A percentile compares a stretch with the other conserved stretches of the same genome.
Conservation (phyloP, 2,113 vertebrate species). For the Istiophorus platypterus region DNA sequence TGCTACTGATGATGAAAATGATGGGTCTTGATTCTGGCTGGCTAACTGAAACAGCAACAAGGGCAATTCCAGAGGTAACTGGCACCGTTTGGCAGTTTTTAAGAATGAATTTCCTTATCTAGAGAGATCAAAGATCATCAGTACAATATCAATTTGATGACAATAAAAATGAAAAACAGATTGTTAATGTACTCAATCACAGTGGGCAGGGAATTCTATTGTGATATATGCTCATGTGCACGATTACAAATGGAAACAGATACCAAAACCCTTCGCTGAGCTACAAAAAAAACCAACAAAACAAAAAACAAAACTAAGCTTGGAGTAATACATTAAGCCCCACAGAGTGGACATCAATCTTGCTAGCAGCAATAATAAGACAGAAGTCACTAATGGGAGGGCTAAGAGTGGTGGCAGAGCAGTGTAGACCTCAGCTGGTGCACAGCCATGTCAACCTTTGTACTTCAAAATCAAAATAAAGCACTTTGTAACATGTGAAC, state of each 20-base stretch:
- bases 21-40: not conserved
- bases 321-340: not conserved
- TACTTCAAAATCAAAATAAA: not conserved
- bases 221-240: not conserved
- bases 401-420: not conserved
- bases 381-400: conserved; percentile 16
- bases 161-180: not conserved
- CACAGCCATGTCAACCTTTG: not conserved
- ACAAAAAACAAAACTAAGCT: too few species aligned
- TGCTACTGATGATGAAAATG: not conserved
- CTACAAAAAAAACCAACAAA: too few species aligned
- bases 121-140: not conserved
- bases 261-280: not conserved
- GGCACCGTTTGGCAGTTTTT: not conserved
- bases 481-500: not conserved
- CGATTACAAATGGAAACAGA: not conserved
- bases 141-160: not conserved
- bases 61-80: not conserved
- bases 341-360: not conserved
- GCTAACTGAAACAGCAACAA: not conserved
- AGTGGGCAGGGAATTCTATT: not conserved
- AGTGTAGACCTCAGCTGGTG: conserved; percentile 19
- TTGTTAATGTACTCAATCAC: not conserved
- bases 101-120: not conserved
- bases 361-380: not conserved